These are phyloP conservation scores for Calycopis cecrops DNA, from an alignment of 1,140 invertebrate species.

Conservation along the genomic window DNA sequence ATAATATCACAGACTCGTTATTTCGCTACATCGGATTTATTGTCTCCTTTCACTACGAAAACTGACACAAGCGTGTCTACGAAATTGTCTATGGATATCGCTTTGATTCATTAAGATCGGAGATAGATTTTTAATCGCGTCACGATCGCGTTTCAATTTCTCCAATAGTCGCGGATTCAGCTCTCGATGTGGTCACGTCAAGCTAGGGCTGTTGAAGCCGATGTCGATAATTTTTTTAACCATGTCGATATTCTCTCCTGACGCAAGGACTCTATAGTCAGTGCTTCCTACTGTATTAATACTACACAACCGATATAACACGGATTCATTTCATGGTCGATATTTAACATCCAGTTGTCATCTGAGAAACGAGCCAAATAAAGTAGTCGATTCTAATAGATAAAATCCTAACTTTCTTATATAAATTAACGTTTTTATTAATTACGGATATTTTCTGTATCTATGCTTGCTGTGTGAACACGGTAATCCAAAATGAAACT, in stretches of 20 bases:
- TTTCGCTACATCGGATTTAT: neutral
- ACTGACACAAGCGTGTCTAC: constrained; percentile 17
- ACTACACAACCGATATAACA: too few relatives aligned
- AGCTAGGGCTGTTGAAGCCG: neutral
- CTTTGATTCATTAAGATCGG: constrained; percentile 38
- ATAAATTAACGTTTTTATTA: too few relatives aligned
- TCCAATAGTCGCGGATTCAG: constrained; percentile 25
- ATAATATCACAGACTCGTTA: constrained; percentile 2
- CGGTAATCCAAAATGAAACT: too few relatives aligned
- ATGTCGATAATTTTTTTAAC: neutral
- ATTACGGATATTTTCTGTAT: too few relatives aligned
- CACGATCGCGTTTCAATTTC: constrained; percentile 50
- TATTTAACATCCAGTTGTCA: too few relatives aligned
- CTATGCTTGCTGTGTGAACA: too few relatives aligned
- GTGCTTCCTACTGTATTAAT: too few relatives aligned
- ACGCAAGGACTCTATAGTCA: too few relatives aligned
- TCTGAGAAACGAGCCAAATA: too few relatives aligned
- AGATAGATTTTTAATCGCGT: constrained; percentile 40
- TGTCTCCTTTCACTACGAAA: constrained; percentile 24
- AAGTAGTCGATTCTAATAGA: too few relatives aligned
- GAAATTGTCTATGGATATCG: constrained; percentile 33
- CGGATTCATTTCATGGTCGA: too few relatives aligned
- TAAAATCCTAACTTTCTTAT: too few relatives aligned
- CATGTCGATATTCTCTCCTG: neutral
- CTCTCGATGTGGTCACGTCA: constrained; percentile 5